These are phyloP conservation scores for Todiramphus chloris DNA, from an alignment of 2,113 vertebrate species.

Conservation along the genomic window DNA sequence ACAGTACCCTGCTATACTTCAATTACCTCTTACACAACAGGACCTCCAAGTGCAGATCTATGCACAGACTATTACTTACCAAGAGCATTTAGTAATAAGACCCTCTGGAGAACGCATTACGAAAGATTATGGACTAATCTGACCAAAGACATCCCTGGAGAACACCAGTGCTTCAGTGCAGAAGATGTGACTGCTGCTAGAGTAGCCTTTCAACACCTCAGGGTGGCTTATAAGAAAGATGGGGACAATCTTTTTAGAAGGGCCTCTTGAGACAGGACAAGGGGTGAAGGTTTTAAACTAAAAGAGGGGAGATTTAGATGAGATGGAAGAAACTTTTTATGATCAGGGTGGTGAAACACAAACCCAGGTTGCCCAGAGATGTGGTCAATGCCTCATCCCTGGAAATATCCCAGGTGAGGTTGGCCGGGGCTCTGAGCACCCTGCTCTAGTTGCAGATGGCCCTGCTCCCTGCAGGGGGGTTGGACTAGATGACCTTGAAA, in stretches of 20 bases:
- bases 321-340: not conserved
- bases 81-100: not conserved
- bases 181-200: not conserved
- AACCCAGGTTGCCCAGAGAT: not conserved
- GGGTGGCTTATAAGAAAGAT: not conserved
- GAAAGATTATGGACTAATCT: slow-evolving; percentile 43
- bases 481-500: not conserved
- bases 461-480: not conserved
- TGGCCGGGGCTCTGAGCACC: not conserved
- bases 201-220: not conserved
- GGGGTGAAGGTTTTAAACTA: not conserved
- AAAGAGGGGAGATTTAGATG: not conserved
- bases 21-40: not conserved
- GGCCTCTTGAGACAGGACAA: not conserved
- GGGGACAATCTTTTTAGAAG: not conserved
- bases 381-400: not conserved
- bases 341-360: not conserved
- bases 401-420: not conserved
- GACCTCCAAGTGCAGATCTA: not conserved
- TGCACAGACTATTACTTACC: not conserved
- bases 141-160: slow-evolving; percentile 6
- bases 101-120: not conserved
- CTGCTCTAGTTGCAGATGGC: not conserved
- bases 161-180: not conserved
- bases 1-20: not conserved